A percentile compares a stretch with the other conserved stretches of the same genome.
Conservation (phyloP, 2,113 vertebrate genomes). For the Thinocorus orbignyianus region DNA sequence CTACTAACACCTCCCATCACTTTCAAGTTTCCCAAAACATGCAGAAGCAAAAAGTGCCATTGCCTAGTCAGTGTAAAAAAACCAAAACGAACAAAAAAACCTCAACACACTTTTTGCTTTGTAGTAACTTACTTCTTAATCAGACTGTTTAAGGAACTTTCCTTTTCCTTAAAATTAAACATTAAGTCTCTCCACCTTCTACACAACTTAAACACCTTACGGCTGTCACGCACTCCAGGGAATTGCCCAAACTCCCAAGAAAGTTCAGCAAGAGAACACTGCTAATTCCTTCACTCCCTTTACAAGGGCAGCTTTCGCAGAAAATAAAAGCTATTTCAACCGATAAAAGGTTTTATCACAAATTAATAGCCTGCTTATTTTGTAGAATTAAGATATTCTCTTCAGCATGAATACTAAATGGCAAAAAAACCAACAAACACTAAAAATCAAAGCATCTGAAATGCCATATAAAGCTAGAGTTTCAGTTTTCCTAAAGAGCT, state of each 20-base stretch:
- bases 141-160: not conserved
- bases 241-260: not conserved
- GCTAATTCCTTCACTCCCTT: not conserved
- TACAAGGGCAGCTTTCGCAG: not conserved
- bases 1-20: not conserved
- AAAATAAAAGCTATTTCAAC: not conserved
- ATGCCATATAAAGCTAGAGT: not conserved
- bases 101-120: not conserved
- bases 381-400: not conserved
- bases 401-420: not conserved
- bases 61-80: not conserved
- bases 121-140: not conserved
- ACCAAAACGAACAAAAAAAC: no score
- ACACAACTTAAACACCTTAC: not conserved
- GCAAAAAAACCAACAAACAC: not conserved
- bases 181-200: not conserved
- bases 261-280: not conserved
- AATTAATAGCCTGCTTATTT: not conserved
- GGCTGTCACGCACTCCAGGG: not conserved
- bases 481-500: not conserved
- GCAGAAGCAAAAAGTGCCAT: not conserved
- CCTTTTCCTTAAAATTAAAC: not conserved
- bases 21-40: not conserved
- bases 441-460: not conserved
- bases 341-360: not conserved